Evolutionary conservation across 2,888 invertebrate species (phyloP).

Genomic region (Dromius quadrimaculatus): DNA sequence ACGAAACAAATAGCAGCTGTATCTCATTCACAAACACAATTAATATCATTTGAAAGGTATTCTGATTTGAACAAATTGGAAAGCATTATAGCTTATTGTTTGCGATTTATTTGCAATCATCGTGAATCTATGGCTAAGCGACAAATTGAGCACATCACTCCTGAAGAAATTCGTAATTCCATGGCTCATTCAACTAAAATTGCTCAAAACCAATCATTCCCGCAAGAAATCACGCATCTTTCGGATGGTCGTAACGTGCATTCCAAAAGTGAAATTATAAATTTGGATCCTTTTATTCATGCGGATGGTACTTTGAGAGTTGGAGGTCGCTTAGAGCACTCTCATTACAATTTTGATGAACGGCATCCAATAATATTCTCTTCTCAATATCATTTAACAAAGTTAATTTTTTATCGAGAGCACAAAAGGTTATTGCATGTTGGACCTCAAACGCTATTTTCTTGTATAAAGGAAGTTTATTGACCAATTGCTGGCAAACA

Average conservation of each 20-base stretch:
- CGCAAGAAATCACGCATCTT: background rate
- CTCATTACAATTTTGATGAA: constrained; percentile 29
- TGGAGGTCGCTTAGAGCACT: constrained; percentile 57
- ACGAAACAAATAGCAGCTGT: too few species aligned
- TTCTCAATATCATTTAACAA: background rate
- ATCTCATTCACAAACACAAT: too few species aligned
- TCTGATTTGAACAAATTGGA: too few species aligned
- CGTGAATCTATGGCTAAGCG: background rate
- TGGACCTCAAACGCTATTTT: constrained; percentile 54
- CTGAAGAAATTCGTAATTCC: constrained; percentile 28
- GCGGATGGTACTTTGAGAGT: constrained; percentile 56
- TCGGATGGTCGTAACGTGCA: background rate
- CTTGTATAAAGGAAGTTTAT: constrained; percentile 47
- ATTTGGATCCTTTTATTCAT: constrained; percentile 55
- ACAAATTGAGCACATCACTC: background rate
- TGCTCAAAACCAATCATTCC: constrained; percentile 28
- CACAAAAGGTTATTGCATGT: constrained; percentile 53
- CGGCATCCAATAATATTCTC: constrained; percentile 1
- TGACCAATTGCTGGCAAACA: too few species aligned
- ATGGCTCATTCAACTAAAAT: constrained; percentile 15
- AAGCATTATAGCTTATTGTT: too few species aligned
- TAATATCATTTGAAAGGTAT: too few species aligned
- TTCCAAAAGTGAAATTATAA: constrained; percentile 38
- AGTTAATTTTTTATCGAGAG: constrained; percentile 3
- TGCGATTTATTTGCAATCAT: too few species aligned